These are phyloP conservation scores for Perizoma affinitatum DNA, from an alignment of 2,888 invertebrate species.

Conservation along the genomic window DNA sequence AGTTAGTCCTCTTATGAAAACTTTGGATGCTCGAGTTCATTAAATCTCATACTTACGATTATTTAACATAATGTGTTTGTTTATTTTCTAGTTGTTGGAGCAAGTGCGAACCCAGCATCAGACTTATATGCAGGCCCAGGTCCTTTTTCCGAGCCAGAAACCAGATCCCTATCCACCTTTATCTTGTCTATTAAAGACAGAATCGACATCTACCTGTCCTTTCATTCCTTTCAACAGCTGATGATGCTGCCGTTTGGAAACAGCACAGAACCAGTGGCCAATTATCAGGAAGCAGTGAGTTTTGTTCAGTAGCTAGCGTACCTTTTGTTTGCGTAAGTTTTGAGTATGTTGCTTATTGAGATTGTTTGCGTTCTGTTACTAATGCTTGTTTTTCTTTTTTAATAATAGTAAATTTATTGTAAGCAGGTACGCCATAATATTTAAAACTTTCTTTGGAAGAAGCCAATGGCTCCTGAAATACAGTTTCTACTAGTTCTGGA, in stretches of 20 bases:
- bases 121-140: conserved; percentile 79
- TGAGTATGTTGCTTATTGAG: no score
- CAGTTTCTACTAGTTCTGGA: no score
- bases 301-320: not conserved
- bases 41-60: no score
- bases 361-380: no score
- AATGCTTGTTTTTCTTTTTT: no score
- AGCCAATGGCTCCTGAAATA: no score
- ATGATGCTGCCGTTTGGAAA: conserved; percentile 85
- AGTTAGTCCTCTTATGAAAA: no score
- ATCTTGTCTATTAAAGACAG: conserved; percentile 50
- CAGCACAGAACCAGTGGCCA: conserved; percentile 51
- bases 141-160: conserved; percentile 84
- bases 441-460: no score
- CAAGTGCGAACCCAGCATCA: conserved; percentile 65
- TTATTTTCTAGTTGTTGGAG: conserved; percentile 58
- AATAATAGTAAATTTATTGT: no score
- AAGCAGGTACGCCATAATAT: no score
- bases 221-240: conserved; percentile 89
- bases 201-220: conserved; percentile 76
- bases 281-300: conserved; percentile 61
- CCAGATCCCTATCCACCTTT: conserved; percentile 55
- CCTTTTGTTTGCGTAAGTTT: no score
- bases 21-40: no score
- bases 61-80: not conserved